Conservation (phyloP, 2,888 invertebrate species). For the Pachycephus smyrnensis region DNA sequence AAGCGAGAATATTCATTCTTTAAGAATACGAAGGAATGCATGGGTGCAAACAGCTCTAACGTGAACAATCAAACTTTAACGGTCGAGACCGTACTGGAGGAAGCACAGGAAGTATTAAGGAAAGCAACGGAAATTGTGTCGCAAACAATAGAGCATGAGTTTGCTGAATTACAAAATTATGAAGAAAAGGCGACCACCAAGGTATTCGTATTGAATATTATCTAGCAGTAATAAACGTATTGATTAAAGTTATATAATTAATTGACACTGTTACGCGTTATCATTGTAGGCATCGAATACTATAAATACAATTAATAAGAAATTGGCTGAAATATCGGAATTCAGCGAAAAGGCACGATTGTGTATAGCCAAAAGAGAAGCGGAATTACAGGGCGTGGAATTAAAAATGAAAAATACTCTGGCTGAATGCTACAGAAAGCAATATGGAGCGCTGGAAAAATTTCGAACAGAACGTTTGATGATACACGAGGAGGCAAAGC, state of each 20-base stretch:
- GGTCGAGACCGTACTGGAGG: slow-evolving; percentile 16
- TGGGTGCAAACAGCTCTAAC: background rate
- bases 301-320: slow-evolving; percentile 4
- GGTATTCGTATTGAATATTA: background rate
- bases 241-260: background rate
- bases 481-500: slow-evolving; percentile 38
- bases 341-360: slow-evolving; percentile 31
- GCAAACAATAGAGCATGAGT: slow-evolving; percentile 31
- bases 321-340: slow-evolving; percentile 33
- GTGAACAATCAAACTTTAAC: background rate
- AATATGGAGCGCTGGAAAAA: slow-evolving; percentile 31
- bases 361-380: slow-evolving; percentile 31
- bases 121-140: slow-evolving; percentile 33
- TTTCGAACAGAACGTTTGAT: slow-evolving; percentile 34
- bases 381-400: slow-evolving; percentile 29
- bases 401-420: slow-evolving; percentile 34
- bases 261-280: background rate
- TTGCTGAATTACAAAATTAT: slow-evolving; percentile 30
- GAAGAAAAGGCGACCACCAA: slow-evolving; percentile 27
- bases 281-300: background rate
- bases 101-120: slow-evolving; percentile 32
- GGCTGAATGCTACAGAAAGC: slow-evolving; percentile 41
- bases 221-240: background rate
- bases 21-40: background rate
- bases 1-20: background rate